Evolutionary conservation across 2,113 vertebrate genomes (phyloP).

Genomic region (Strigops habroptila): DNA sequence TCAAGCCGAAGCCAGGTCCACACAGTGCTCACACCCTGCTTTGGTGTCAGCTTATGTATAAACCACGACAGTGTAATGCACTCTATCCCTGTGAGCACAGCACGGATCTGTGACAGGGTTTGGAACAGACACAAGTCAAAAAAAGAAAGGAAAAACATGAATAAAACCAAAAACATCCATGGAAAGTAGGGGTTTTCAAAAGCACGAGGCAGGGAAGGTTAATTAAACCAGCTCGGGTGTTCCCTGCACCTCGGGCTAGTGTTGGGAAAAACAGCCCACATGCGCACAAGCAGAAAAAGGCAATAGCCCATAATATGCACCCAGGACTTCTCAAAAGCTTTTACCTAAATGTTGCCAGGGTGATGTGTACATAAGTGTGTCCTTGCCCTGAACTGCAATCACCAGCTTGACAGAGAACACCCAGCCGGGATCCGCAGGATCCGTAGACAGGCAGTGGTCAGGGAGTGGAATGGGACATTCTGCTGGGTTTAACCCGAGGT

Average conservation of each 20-base stretch:
- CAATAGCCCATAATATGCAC: conserved; percentile 57
- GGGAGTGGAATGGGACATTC: neutral
- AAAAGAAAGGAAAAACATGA: neutral
- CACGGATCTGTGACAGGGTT: accelerated
- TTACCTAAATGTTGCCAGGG: conserved; percentile 63
- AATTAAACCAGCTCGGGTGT: neutral
- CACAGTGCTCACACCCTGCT: neutral
- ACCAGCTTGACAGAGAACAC: conserved; percentile 67
- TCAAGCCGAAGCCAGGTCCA: neutral
- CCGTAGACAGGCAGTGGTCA: conserved; percentile 61
- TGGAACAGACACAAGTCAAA: neutral
- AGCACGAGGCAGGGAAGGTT: neutral
- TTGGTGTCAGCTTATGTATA: accelerated
- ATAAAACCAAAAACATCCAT: accelerated
- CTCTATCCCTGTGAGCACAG: neutral
- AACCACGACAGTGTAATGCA: neutral
- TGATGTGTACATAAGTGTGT: conserved; percentile 73
- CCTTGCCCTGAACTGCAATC: conserved; percentile 74
- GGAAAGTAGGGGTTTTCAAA: neutral
- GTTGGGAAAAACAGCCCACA: neutral
- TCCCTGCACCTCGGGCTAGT: conserved; percentile 21
- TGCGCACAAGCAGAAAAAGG: neutral
- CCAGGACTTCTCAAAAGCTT: neutral
- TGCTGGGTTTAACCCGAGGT: conserved; percentile 63
- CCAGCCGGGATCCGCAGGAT: conserved; percentile 63